Base-by-base conservation (phyloP, 1,140 invertebrate species). In the Hylaeus volcanicus region DNA sequence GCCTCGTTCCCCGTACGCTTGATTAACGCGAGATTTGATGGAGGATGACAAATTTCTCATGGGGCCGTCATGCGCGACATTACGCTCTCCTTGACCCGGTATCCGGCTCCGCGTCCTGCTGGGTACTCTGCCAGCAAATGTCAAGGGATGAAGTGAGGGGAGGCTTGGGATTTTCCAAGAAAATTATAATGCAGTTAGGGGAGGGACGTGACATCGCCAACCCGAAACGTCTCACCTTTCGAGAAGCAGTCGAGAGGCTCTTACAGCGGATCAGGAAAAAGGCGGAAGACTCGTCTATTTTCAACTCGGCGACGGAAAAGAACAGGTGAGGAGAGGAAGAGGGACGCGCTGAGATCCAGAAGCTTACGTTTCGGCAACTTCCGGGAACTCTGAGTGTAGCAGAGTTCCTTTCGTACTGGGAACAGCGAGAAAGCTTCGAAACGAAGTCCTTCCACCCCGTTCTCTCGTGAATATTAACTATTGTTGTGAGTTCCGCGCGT, bases 31-130 rank as follows among this genome's bases (percentile, higher is more conserved):
- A 80, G 39, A 81, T 82, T 78, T 53, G 79, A 85, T 58, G 55
- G 37, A 56, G 51, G 71, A 85, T 71, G 74, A 85, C 60, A 78
- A 85, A 85, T 85, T 86, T 85, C 84, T 84, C 79, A 41, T 74
- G 74, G 74, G 66, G 53, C 5, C 60, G 2, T 45, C 60, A 53
- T 55, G 63, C 65, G 55, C 65, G 73, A 81, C 65, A 63, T 74
- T 14, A 39, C 53, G 39, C 8, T 39, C 78, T 69, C 65, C 82
- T 81, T 65, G 61, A 53, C 64, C 48, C 51, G 60, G 39, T 81
- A 68, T 77, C 72, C 14, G 48, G 72, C 39, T 1, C 61, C 60
- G 41, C 68, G 55, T 61, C 39, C 15, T 53, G 14, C 78, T 63
- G 61, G 53, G 8, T 51, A 70, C 43, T 64, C 60, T 72, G 78